These are phyloP conservation scores for Itoplectis maculator DNA, from an alignment of 2,888 invertebrate species.

Conservation along the genomic window DNA sequence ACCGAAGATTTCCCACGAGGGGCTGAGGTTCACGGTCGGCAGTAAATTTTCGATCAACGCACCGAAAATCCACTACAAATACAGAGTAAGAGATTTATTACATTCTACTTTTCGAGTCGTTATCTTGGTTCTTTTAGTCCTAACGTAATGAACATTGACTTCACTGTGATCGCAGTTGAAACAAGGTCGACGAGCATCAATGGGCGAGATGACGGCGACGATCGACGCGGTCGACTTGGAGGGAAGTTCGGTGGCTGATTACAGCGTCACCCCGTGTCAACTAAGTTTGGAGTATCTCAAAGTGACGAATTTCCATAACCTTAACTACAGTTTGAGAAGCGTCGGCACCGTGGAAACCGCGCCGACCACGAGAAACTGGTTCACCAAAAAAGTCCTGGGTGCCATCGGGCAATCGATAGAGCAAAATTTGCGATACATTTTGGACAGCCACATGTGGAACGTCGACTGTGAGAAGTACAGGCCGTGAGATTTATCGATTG, in stretches of 20 bases:
- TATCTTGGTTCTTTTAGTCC: neutral
- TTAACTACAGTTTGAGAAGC: neutral
- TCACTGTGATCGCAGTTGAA: neutral
- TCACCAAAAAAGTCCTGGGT: too few species aligned
- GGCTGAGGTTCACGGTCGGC: neutral
- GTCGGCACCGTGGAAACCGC: too few species aligned
- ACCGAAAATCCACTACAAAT: neutral
- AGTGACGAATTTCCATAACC: neutral
- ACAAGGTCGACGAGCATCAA: neutral
- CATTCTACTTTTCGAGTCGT: neutral
- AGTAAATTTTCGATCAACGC: neutral
- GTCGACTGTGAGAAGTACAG: too few species aligned
- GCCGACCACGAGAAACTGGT: too few species aligned
- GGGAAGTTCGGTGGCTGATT: neutral
- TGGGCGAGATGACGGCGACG: neutral
- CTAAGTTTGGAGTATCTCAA: neutral
- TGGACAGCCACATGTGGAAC: too few species aligned
- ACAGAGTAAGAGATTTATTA: slow-evolving; percentile 2
- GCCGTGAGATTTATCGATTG: too few species aligned
- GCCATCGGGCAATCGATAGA: too few species aligned
- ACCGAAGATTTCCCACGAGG: neutral
- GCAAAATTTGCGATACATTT: too few species aligned
- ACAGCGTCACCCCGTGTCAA: neutral
- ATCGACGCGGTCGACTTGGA: neutral
- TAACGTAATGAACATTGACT: neutral